Conservation (phyloP, 2,888 invertebrate species). For the Belgica antarctica region DNA sequence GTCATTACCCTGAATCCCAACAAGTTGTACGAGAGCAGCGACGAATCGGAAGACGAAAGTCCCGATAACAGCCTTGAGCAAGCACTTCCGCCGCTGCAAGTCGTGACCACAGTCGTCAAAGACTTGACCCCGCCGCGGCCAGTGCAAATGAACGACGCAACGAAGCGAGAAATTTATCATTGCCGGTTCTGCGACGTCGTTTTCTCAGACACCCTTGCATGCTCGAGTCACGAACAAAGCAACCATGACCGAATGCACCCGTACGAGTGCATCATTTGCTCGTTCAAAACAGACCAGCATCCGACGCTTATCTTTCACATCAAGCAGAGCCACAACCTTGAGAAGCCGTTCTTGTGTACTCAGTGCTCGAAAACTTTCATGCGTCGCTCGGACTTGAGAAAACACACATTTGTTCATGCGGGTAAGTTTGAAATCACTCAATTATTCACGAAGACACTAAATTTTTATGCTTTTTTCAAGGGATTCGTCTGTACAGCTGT, state of each 20-base stretch:
- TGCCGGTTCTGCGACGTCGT: constrained; percentile 38
- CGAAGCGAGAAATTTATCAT: constrained; percentile 26
- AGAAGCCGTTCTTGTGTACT: constrained; percentile 24
- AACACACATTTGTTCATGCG: constrained; percentile 36
- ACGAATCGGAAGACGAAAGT: not conserved
- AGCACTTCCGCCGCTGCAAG: not conserved
- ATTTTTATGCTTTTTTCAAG: too few relatives aligned
- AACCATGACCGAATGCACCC: constrained; percentile 14
- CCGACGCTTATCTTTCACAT: constrained; percentile 22
- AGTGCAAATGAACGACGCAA: not conserved
- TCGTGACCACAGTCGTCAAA: too few relatives aligned
- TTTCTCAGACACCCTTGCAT: constrained; percentile 24
- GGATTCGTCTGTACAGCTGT: constrained; percentile 29
- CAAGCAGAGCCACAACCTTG: constrained; percentile 8
- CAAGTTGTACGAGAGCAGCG: constrained; percentile 40
- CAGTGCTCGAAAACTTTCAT: constrained; percentile 29
- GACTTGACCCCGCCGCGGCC: not conserved
- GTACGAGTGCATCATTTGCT: constrained; percentile 22
- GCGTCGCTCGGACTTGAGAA: constrained; percentile 29
- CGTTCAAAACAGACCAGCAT: constrained; percentile 12
- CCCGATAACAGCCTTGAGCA: not conserved
- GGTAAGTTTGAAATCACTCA: too few relatives aligned
- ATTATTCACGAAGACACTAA: too few relatives aligned
- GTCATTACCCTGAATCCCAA: constrained; percentile 35
- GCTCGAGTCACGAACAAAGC: constrained; percentile 20